These are phyloP conservation scores for Solea solea DNA, from an alignment of 2,113 vertebrate species.

Conservation along the genomic window DNA sequence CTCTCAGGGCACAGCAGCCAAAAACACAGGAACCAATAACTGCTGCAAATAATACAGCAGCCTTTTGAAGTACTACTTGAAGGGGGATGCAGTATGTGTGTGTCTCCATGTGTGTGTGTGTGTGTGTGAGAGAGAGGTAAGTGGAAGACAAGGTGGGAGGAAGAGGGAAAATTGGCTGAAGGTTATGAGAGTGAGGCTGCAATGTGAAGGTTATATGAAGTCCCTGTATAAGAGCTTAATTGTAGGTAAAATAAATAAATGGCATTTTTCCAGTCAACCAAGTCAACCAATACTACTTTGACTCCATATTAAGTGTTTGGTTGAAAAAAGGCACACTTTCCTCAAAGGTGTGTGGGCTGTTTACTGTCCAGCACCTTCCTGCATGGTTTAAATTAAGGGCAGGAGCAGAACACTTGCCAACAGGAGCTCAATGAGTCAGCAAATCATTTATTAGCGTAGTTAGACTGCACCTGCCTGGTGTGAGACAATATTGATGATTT, in stretches of 20 bases:
- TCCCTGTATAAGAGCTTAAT: slow-evolving; percentile 13
- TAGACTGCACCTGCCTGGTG: slow-evolving; percentile 3
- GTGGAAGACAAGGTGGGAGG: slow-evolving; percentile 20
- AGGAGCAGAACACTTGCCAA: slow-evolving; percentile 8
- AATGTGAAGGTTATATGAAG: slow-evolving; percentile 43
- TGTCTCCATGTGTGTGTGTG: slow-evolving; percentile 3
- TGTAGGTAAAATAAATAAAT: slow-evolving; percentile 54
- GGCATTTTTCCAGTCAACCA: slow-evolving; percentile 37
- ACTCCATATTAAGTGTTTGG: slow-evolving; percentile 55
- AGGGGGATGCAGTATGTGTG: slow-evolving; percentile 6
- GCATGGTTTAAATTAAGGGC: slow-evolving; percentile 23
- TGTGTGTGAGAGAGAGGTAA: neutral
- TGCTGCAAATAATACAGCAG: slow-evolving; percentile 36
- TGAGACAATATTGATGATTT: neutral
- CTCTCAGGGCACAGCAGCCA: slow-evolving; percentile 62
- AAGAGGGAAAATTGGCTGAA: slow-evolving; percentile 11
- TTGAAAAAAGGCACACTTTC: slow-evolving; percentile 44
- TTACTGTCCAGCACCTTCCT: slow-evolving; percentile 34
- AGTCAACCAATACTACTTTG: neutral
- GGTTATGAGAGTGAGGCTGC: slow-evolving; percentile 12
- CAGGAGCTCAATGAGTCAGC: slow-evolving; percentile 18
- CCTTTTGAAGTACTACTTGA: slow-evolving; percentile 67
- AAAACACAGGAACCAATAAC: slow-evolving; percentile 71
- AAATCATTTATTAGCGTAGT: slow-evolving; percentile 10
- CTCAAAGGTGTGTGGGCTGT: slow-evolving; percentile 27